Conservation (phyloP, 23 tunicate species). For the Ascidia mentula region DNA sequence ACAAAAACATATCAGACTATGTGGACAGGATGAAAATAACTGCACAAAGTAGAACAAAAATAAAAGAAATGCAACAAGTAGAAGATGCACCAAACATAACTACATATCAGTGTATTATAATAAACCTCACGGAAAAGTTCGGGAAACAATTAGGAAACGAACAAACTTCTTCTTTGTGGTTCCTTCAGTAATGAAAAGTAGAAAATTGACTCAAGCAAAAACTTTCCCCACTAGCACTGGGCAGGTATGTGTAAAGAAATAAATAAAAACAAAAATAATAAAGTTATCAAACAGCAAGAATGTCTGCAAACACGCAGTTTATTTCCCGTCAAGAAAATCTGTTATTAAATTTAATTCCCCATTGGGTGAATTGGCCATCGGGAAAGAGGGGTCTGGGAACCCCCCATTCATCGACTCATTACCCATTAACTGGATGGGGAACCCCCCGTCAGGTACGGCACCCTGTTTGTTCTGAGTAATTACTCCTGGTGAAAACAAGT, state of each 20-base stretch:
- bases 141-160: background rate
- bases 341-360: constrained; percentile 16
- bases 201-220: background rate
- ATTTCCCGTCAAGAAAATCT: constrained; percentile 15
- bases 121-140: background rate
- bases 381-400: background rate
- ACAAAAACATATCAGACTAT: too few species aligned
- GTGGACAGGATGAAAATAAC: background rate
- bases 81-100: background rate
- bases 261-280: background rate
- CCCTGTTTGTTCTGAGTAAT: constrained; percentile 2
- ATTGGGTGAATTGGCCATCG: constrained; percentile 24
- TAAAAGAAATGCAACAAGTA: background rate
- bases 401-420: background rate
- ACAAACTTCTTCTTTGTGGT: background rate
- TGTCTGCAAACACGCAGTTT: background rate
- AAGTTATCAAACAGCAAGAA: background rate
- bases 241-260: background rate
- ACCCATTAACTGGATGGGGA: background rate
- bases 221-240: background rate
- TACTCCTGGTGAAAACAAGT: constrained; percentile 5
- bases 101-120: constrained; percentile 1
- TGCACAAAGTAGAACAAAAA: background rate
- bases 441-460: background rate
- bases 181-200: background rate